phyloP scores from a whole-genome alignment of 2,113 vertebrate genomes.

The Platycercus adscitus region DNA sequence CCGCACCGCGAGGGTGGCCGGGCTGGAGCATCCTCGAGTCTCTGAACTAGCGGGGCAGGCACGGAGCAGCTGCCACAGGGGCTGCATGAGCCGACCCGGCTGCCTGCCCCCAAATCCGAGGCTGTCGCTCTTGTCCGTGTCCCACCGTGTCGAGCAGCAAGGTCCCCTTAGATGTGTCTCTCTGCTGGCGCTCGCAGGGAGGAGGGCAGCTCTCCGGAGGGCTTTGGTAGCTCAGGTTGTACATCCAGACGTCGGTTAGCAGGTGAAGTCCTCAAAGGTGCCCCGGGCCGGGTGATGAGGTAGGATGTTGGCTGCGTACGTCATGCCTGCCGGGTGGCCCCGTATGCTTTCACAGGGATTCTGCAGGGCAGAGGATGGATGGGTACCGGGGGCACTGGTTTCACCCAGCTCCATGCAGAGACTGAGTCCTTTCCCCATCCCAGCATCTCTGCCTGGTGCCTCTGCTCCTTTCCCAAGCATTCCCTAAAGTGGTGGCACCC shows the following conservation, averaged over 20 bases:
- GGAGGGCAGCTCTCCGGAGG: slow-evolving; percentile 60
- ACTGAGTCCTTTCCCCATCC: accelerated
- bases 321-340: slow-evolving; percentile 89
- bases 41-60: slow-evolving; percentile 4
- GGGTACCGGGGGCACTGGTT: accelerated
- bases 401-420: background rate
- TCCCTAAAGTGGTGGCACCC: accelerated
- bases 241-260: slow-evolving; percentile 82
- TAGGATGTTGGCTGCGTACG: slow-evolving; percentile 98
- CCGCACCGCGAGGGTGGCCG: background rate
- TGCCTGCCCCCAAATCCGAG: slow-evolving; percentile 10
- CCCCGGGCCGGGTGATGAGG: slow-evolving; percentile 97
- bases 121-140: slow-evolving; percentile 25
- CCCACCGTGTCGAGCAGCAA: slow-evolving; percentile 30
- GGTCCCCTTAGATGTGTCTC: slow-evolving; percentile 36
- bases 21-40: slow-evolving; percentile 42
- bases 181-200: slow-evolving; percentile 9
- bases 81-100: background rate
- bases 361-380: slow-evolving; percentile 41
- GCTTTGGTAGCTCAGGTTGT: slow-evolving; percentile 72
- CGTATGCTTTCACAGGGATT: slow-evolving; percentile 93
- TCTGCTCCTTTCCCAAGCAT: background rate
- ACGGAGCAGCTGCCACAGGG: background rate
- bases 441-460: background rate
- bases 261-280: slow-evolving; percentile 99